Base-by-base conservation (phyloP, 92 coral and sea anemone genomes). In the Epizoanthus stellaris region DNA sequence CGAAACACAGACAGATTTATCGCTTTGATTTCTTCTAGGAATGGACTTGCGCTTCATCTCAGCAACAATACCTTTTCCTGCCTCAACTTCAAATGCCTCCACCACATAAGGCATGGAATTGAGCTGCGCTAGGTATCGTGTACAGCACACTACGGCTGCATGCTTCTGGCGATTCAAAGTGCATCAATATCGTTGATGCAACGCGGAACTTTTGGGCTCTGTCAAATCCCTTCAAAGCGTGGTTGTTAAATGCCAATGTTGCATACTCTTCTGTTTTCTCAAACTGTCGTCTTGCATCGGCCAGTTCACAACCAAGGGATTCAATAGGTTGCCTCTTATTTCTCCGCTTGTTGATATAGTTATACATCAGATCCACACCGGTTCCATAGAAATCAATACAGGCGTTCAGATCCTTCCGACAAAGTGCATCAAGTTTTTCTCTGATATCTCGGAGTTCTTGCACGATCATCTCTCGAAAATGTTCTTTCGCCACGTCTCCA, bases 121-220 rank as follows among this genome's bases (percentile, higher is more conserved):
- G 62, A 73, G 63, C 63, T 73, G 63, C 19, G 23, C 63, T 0
- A 73, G 56, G 23, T 11, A 70, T 4, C 23, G 56, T 20, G 42
- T 42, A 42, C 75, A 70, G 56, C 75, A 40, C 8, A 21, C 45
- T 13, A 70, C 14, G 15, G 53, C 75, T 40, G 30, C n/a, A 3
- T 39, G 30, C n/a, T 12, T 39, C 9, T 40, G 79, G 79, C 43
- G 79, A 73, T 47, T 73, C 63, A 7, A 73, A 6, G 13, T 73
- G 64, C 63, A 53, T 73, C 63, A 73, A 12, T 52, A 73, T 73
- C 42, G 61, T 23, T 36, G 79, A 54, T 21, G 79, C 30, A 9
- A 73, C 30, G 9, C 79, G 79, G 17, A 73, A 54, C 6, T 73
- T 52, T 11, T 73, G 79, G 1, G 79, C 79, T 73, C 62, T 30